Evolutionary conservation across 2,888 invertebrate species (phyloP).

Genomic region (Acheta domesticus): DNA sequence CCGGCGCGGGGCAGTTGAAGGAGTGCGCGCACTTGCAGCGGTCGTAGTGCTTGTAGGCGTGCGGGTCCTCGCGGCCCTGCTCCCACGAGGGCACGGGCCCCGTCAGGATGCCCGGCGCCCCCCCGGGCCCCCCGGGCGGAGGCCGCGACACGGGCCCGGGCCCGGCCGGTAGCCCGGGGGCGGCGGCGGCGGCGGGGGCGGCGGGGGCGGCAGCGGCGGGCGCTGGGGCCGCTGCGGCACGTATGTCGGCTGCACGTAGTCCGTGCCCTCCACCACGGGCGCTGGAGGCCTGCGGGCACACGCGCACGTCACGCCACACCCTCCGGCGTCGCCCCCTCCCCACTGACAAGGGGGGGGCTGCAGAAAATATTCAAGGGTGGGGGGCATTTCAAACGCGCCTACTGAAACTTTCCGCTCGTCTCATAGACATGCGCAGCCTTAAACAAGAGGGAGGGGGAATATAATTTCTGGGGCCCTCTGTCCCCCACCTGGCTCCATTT

Average conservation of each 20-base stretch:
- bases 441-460: too few relatives aligned
- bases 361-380: too few relatives aligned
- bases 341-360: too few relatives aligned
- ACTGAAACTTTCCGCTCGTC: too few relatives aligned
- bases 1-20: slow-evolving; percentile 55
- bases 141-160: slow-evolving; percentile 24
- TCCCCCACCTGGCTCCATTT: too few relatives aligned
- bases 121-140: slow-evolving; percentile 3
- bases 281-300: slow-evolving; percentile 30
- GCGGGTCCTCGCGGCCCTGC: slow-evolving; percentile 32
- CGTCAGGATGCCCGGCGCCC: slow-evolving; percentile 33
- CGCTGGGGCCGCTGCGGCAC: not conserved
- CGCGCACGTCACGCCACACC: not conserved
- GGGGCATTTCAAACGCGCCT: too few relatives aligned
- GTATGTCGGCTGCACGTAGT: slow-evolving; percentile 25
- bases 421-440: too few relatives aligned
- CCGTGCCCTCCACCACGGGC: slow-evolving; percentile 31
- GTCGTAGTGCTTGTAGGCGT: slow-evolving; percentile 39
- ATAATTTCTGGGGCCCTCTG: too few relatives aligned
- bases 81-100: slow-evolving; percentile 38
- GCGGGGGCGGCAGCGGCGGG: slow-evolving; percentile 19
- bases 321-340: too few relatives aligned
- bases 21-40: slow-evolving; percentile 55
- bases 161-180: slow-evolving; percentile 4
- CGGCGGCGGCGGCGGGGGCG: not conserved